Percentiles rank a stretch among this genome's conserved stretches.
phyloP scores from a whole-genome alignment of 2,797 vertebrate species.

The Bradypodion pumilum region DNA sequence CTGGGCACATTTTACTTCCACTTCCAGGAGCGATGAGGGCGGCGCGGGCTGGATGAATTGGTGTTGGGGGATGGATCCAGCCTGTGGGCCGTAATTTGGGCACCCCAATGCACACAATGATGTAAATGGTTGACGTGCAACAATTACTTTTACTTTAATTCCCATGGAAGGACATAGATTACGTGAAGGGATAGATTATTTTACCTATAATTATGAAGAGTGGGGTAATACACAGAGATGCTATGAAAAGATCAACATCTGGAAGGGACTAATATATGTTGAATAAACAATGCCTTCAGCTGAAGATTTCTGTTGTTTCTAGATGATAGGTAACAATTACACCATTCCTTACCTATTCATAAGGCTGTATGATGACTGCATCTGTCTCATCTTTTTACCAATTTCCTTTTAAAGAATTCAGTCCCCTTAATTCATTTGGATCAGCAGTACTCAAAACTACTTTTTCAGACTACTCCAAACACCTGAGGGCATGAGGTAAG shows the following conservation, averaged over 20 bases:
- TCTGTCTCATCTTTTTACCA: neutral
- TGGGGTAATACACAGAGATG: neutral
- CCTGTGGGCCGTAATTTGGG: too few relatives aligned
- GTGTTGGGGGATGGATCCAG: too few relatives aligned
- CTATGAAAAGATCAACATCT: neutral
- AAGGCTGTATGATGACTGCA: too few relatives aligned
- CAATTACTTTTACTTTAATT: too few relatives aligned
- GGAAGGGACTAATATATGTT: too few relatives aligned
- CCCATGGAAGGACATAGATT: too few relatives aligned
- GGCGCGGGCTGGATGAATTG: too few relatives aligned
- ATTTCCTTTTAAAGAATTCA: neutral
- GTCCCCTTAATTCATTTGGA: neutral
- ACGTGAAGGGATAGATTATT: neutral
- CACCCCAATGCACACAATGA: too few relatives aligned
- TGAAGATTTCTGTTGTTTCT: neutral
- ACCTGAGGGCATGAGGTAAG: too few relatives aligned
- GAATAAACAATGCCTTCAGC: neutral
- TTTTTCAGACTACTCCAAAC: neutral
- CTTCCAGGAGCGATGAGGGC: too few relatives aligned
- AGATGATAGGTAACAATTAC: neutral
- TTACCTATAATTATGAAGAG: neutral
- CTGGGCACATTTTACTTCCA: too few relatives aligned
- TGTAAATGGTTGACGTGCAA: too few relatives aligned
- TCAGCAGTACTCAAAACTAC: neutral
- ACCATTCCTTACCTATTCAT: neutral